Conservation (phyloP, 92 coral and sea anemone species). For the Anthopleura xanthogrammica region DNA sequence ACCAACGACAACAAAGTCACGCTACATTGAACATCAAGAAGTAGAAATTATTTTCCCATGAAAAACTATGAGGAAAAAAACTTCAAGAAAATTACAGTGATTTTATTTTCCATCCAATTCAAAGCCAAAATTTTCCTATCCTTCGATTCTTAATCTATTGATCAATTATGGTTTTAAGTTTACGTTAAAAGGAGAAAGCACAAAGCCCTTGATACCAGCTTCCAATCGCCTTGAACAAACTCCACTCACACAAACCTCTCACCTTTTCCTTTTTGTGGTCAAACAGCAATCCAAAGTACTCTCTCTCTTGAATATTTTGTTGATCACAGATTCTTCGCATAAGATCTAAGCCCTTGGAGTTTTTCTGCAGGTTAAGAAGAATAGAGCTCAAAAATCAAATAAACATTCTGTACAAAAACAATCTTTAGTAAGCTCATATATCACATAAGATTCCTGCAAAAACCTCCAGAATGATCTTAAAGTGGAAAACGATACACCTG, state of each 20-base stretch:
- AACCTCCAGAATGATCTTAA: not conserved
- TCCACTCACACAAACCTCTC: not conserved
- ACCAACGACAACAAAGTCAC: conserved; percentile 1
- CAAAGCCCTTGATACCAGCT: not conserved
- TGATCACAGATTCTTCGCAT: conserved; percentile 84
- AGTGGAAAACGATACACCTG: not conserved
- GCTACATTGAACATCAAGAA: not conserved
- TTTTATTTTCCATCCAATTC: not conserved
- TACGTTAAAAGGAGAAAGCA: not conserved
- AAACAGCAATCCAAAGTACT: conserved; percentile 91
- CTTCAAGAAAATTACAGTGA: not conserved
- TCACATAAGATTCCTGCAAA: not conserved
- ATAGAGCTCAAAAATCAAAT: not conserved
- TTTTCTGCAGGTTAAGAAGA: conserved; percentile 64
- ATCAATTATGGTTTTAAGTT: not conserved
- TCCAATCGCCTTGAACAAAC: not conserved
- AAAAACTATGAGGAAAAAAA: not conserved
- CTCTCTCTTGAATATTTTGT: conserved; percentile 81
- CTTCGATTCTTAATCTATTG: not conserved
- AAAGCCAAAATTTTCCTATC: not conserved
- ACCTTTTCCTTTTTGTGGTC: conserved; percentile 92
- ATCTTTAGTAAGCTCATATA: not conserved
- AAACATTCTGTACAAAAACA: not conserved
- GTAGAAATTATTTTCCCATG: not conserved
- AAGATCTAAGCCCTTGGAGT: conserved; percentile 85